Conservation (phyloP, 2,888 invertebrate genomes). For the Drosophila atroscutellata region DNA sequence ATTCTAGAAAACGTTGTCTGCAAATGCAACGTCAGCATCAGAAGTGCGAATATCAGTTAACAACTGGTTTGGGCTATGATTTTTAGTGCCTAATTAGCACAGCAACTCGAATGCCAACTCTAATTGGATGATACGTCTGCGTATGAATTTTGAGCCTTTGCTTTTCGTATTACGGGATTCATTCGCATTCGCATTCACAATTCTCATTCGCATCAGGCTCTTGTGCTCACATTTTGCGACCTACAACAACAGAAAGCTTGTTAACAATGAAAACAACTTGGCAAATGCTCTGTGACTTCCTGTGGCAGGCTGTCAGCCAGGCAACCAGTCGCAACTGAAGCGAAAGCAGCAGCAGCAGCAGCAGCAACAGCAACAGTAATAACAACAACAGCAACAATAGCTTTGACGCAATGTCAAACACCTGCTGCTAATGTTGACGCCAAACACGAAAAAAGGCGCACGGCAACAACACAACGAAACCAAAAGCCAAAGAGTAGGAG, state of each 20-base stretch:
- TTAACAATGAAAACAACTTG: constrained; percentile 79
- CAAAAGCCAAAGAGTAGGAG: constrained; percentile 71
- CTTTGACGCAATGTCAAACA: constrained; percentile 78
- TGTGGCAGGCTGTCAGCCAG: constrained; percentile 76
- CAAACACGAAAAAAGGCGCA: constrained; percentile 74
- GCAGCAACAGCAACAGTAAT: constrained; percentile 32
- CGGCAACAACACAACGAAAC: constrained; percentile 56
- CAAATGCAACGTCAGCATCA: background rate
- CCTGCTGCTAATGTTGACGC: constrained; percentile 81
- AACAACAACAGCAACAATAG: constrained; percentile 61
- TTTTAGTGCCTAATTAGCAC: constrained; percentile 39
- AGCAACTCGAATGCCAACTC: constrained; percentile 33
- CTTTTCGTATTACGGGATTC: constrained; percentile 13
- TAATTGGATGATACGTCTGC: constrained; percentile 61
- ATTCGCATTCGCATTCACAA: constrained; percentile 10
- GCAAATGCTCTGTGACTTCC: constrained; percentile 79
- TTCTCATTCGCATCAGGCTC: constrained; percentile 25
- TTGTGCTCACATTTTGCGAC: constrained; percentile 65
- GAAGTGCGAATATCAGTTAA: constrained; percentile 9
- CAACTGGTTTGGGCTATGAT: constrained; percentile 18
- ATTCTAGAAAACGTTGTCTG: constrained; percentile 1
- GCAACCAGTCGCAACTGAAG: constrained; percentile 51
- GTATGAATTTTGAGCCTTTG: constrained; percentile 18
- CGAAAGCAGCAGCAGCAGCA: constrained; percentile 37
- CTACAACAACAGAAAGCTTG: constrained; percentile 76